phyloP scores from a whole-genome alignment of 2,113 vertebrate genomes.

The Seriola dumerili region DNA sequence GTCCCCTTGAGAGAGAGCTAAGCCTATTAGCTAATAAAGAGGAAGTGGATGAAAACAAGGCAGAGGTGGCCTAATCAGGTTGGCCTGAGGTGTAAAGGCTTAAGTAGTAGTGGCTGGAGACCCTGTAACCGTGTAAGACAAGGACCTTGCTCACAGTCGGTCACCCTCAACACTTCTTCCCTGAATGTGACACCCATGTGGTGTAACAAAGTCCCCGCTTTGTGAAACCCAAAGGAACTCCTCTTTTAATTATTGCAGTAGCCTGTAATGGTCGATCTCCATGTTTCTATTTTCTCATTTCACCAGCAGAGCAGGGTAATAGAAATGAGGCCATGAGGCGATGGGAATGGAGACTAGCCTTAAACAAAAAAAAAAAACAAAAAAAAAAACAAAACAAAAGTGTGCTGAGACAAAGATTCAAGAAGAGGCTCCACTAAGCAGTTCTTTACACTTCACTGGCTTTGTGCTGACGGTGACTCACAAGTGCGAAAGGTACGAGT shows the following conservation, averaged over 20 bases:
- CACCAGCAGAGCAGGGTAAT: constrained; percentile 36
- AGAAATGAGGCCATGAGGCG: constrained; percentile 29
- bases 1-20: constrained; percentile 65
- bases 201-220: constrained; percentile 21
- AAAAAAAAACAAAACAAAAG: background rate
- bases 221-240: constrained; percentile 23
- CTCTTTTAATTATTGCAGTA: constrained; percentile 51
- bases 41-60: constrained; percentile 73
- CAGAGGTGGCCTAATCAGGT: constrained; percentile 75
- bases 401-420: constrained; percentile 1
- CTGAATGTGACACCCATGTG: constrained; percentile 35
- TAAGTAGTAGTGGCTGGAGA: constrained; percentile 58
- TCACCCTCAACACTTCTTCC: constrained; percentile 3
- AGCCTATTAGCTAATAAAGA: constrained; percentile 80
- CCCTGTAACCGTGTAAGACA: constrained; percentile 42
- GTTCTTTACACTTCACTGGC: constrained; percentile 1
- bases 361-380: constrained; percentile 14
- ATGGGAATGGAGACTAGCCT: constrained; percentile 5
- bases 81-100: constrained; percentile 69
- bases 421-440: background rate
- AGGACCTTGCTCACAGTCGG: constrained; percentile 38
- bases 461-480: background rate
- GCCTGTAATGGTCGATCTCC: constrained; percentile 42
- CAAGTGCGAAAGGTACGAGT: background rate
- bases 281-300: constrained; percentile 46